Conservation (phyloP, 1,140 invertebrate species). For the Drosophila albomicans region DNA sequence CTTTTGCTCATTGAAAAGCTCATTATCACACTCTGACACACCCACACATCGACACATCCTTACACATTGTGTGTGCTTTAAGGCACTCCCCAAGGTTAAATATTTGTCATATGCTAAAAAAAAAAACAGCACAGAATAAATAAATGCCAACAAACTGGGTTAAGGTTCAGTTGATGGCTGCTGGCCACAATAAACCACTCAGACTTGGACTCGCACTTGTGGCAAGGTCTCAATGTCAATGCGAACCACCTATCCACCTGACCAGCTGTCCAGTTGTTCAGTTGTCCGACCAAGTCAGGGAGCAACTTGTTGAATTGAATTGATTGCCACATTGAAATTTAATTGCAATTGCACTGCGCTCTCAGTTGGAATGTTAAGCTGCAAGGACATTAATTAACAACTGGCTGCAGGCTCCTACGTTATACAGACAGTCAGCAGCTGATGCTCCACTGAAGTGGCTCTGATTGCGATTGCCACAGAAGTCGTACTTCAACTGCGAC, state of each 20-base stretch:
- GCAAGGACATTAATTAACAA: constrained; percentile 82
- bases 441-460: constrained; percentile 64
- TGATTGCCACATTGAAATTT: constrained; percentile 78
- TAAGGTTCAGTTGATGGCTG: constrained; percentile 32
- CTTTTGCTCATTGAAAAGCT: constrained; percentile 51
- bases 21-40: constrained; percentile 45
- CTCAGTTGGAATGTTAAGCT: constrained; percentile 68
- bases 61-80: constrained; percentile 12
- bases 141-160: constrained; percentile 32
- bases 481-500: constrained; percentile 18
- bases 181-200: constrained; percentile 13
- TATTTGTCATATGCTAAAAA: constrained; percentile 43
- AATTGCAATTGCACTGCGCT: constrained; percentile 66
- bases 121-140: constrained; percentile 15
- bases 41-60: constrained; percentile 3
- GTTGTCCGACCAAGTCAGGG: constrained; percentile 23
- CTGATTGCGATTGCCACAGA: constrained; percentile 61
- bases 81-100: constrained; percentile 46
- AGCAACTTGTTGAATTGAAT: constrained; percentile 78
- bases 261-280: not conserved
- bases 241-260: not conserved
- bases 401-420: not conserved
- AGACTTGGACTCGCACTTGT: not conserved
- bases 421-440: constrained; percentile 17
- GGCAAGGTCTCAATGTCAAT: constrained; percentile 66